A percentile compares a stretch with the other conserved stretches of the same genome.
Evolutionary conservation across 2,888 invertebrate species (phyloP).

Genomic region (Ganaspis brasiliensis): DNA sequence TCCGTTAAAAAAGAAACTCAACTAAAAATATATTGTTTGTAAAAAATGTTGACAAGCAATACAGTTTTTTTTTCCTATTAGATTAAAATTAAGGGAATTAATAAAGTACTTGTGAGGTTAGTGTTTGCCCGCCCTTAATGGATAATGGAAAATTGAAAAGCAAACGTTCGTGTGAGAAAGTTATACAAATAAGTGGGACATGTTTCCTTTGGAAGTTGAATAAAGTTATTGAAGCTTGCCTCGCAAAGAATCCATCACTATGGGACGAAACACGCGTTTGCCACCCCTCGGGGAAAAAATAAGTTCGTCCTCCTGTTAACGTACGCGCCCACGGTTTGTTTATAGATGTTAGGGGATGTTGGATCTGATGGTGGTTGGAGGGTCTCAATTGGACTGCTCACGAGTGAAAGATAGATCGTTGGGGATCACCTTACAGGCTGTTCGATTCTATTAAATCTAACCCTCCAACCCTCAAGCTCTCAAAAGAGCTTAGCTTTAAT

Average conservation of each 20-base stretch:
- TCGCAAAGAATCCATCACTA: slow-evolving; percentile 38
- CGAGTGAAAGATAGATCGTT: slow-evolving; percentile 77
- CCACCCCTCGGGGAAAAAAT: slow-evolving; percentile 23
- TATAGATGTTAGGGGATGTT: slow-evolving; percentile 65
- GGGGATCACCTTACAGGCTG: slow-evolving; percentile 77
- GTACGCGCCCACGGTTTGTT: slow-evolving; percentile 36
- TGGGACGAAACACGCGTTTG: slow-evolving; percentile 35
- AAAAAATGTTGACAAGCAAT: too few relatives aligned
- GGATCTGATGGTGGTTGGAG: slow-evolving; percentile 68
- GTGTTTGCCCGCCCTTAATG: background rate
- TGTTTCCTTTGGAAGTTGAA: slow-evolving; percentile 1
- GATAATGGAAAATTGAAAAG: slow-evolving; percentile 1
- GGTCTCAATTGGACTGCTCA: slow-evolving; percentile 75
- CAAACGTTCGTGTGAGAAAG: slow-evolving; percentile 9
- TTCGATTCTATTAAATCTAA: slow-evolving; percentile 79
- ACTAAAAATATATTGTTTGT: too few relatives aligned
- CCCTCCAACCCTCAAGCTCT: slow-evolving; percentile 48
- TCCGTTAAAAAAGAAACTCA: too few relatives aligned
- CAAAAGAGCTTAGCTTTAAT: slow-evolving; percentile 44
- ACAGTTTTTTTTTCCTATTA: too few relatives aligned
- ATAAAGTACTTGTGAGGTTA: background rate
- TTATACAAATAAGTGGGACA: slow-evolving; percentile 17
- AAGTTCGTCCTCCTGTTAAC: slow-evolving; percentile 18
- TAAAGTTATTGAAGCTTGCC: slow-evolving; percentile 18
- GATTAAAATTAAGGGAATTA: background rate